Base-by-base conservation (phyloP, 2,113 vertebrate genomes). In the Brienomyrus longianalis region DNA sequence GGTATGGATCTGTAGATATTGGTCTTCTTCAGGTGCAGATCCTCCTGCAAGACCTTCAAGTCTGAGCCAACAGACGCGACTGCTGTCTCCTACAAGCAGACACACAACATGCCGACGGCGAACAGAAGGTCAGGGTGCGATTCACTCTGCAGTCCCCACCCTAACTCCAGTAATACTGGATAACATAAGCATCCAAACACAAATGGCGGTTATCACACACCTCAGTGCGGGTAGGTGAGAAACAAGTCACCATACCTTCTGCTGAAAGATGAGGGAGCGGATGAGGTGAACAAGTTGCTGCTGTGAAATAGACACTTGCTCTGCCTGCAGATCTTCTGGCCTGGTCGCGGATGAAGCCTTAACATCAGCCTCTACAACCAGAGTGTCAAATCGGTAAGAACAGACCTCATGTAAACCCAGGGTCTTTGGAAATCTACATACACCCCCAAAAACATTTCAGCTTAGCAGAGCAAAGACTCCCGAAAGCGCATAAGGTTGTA, bases 1-100 rank as follows among this genome's bases (percentile, higher is more conserved):
- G 95, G 96, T 83, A 96, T 96, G n/a, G 96, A 95, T 19, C 94
- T 91, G 88, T 94, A 96, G 3, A 96, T 93, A n/a, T 93, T 95
- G 3, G 91, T 85, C 91, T 96, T 96, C 90, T 94, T 95, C 8
- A 95, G 91, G 0, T 96, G 95, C 52, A 96, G 91, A 89, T 96
- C 94, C 0, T 95, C 95, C 83, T 95, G 95, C 56, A 95, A 91
- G 66, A 91, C 91, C 90, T 95, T 95, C 86, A 96, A 89, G 90
- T 93, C 94, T 2, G 93, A 91, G 0, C 93, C 90, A 11, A 91
- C 80, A 23, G 88, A 85, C 47, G 86, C 87, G 35, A 92, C 89
- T 74, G 92, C 93, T 48, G 93, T 92, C 80, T 93, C 94, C 94
- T 95, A 19, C 3, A 83, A 11, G 5, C 48, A 77, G 70, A 56